A percentile compares a stretch with the other conserved stretches of the same genome.
phyloP scores from a whole-genome alignment of 1,140 invertebrate species.

The Achatina immaculata region DNA sequence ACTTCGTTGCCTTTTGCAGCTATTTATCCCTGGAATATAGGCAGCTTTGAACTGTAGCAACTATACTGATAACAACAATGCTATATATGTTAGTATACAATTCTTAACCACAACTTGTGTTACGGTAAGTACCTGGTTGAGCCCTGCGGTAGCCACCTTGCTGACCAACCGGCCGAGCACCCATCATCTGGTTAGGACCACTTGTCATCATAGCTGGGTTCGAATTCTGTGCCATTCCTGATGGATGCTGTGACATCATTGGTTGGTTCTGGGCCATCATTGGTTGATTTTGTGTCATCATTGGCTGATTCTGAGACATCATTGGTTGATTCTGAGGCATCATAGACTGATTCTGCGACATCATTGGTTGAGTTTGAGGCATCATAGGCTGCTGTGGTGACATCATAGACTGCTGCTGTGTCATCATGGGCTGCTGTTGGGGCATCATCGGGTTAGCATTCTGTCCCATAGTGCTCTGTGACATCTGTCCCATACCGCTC shows the following conservation, averaged over 20 bases:
- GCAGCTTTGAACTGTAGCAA: no score
- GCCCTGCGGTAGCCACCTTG: constrained; percentile 29
- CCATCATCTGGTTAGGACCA: constrained; percentile 31
- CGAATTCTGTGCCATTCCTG: constrained; percentile 17
- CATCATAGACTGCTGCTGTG: not conserved
- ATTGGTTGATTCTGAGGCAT: constrained; percentile 23
- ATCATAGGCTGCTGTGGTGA: not conserved
- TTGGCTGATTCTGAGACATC: constrained; percentile 8
- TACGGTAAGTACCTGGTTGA: constrained; percentile 29
- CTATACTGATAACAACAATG: no score
- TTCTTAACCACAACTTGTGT: no score
- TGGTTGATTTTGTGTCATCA: constrained; percentile 27
- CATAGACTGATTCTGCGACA: constrained; percentile 15
- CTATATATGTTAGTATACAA: no score
- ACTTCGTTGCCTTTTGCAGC: no score
- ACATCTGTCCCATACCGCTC: constrained; percentile 26
- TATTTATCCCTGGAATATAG: no score
- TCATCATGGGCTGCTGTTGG: constrained; percentile 1
- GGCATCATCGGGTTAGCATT: constrained; percentile 17
- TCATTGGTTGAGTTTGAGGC: not conserved
- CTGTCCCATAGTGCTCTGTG: constrained; percentile 4
- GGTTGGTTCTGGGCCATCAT: constrained; percentile 33
- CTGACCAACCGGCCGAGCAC: constrained; percentile 8
- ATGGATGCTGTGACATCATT: constrained; percentile 27
- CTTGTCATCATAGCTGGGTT: constrained; percentile 11